Evolutionary conservation across 2,888 invertebrate genomes (phyloP), one percentile per base, ranked within the genome.

Genomic region (Zaprionus bogoriensis): DNA sequence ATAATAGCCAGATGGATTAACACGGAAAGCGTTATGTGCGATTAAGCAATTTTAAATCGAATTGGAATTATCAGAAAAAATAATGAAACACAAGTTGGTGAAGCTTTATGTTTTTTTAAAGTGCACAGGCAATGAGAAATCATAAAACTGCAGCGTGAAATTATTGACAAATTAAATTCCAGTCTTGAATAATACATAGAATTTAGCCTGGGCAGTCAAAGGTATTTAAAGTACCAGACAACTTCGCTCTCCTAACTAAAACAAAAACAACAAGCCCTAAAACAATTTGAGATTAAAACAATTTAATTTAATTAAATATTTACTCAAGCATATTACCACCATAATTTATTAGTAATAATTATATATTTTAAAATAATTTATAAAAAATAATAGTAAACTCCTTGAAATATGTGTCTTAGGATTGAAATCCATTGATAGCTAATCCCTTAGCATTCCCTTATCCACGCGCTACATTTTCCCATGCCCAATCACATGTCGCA

Each of bases 161-260:
- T 53, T 55, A 61, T 48, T 71, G 51, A 57, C 44, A 70, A 55
- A 59, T 32, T 14, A 44, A 69, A 54, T 66, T 67, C 64, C 63
- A 75, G 50, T 39, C 55, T 53, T 36, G 28, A 28, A 30, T 55
- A 81, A 84, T 60, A 62, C 66, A 79, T 81, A 81, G 73, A 62
- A 47, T 3, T 36, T 42, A 4, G 59, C 77, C 77, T 65, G 63
- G 75, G 59, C 57, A 30, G 30, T 52, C 28, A 52, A 53, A 30
- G 65, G 57, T 48, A 17, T 10, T 5, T 3, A n/a, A 20, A 36
- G 14, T 17, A 20, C 74, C 77, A 80, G 80, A 82, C 64, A 73
- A 46, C 64, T 45, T 72, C 25, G 12, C 22, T 51, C 10, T 47
- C 27, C 48, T 47, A 57, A 50, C 9, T 28, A 51, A 44, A 25